These are phyloP conservation scores for Trachelus tabidus DNA, from an alignment of 2,888 invertebrate species.

Conservation along the genomic window DNA sequence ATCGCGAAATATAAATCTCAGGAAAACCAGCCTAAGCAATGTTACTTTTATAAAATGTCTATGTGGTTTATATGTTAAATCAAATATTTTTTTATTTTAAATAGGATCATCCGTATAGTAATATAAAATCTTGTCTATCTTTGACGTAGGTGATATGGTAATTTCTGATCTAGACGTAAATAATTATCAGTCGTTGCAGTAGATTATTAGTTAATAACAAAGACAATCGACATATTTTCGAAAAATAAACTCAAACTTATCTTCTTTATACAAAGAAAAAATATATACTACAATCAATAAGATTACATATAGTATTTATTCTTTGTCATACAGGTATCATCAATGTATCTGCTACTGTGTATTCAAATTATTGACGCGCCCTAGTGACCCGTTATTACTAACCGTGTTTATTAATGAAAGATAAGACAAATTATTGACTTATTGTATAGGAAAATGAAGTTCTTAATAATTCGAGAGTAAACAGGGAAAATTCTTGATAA, in stretches of 20 bases:
- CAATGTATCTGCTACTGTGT: not conserved
- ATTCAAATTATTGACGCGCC: not conserved
- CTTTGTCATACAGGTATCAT: not conserved
- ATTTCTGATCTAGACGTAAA: not conserved
- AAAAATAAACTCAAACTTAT: not conserved
- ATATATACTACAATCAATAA: not conserved
- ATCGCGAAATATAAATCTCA: not conserved
- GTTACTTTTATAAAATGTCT: not conserved
- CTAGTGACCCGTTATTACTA: not conserved
- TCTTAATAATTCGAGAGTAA: not conserved
- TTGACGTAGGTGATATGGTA: not conserved
- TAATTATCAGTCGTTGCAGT: not conserved
- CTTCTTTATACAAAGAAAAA: not conserved
- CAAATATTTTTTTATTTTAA: too few species aligned
- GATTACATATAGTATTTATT: not conserved
- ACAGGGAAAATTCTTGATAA: not conserved
- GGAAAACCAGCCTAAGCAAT: not conserved
- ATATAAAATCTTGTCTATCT: not conserved
- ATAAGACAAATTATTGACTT: not conserved
- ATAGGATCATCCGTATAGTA: too few species aligned
- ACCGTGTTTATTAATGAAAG: not conserved
- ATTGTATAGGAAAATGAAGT: not conserved
- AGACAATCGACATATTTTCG: not conserved
- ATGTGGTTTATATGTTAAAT: too few species aligned
- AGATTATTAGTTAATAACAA: not conserved